A percentile compares a stretch with the other conserved stretches of the same genome.
Conservation (phyloP, 2,888 invertebrate genomes). For the Apotomis betuletana region DNA sequence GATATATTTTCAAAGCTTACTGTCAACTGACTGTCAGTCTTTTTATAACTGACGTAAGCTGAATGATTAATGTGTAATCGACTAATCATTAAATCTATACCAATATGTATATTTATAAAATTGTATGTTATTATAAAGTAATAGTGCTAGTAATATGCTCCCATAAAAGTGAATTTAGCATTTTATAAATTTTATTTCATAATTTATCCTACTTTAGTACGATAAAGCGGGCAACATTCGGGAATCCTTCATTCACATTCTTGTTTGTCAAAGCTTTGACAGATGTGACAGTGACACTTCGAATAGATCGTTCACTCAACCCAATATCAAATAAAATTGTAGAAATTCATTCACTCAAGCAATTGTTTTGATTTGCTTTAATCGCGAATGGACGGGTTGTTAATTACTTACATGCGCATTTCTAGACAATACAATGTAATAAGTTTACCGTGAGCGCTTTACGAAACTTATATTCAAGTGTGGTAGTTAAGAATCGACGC, state of each 20-base stretch:
- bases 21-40: too few relatives aligned
- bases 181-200: too few relatives aligned
- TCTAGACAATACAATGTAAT: slow-evolving; percentile 28
- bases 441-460: slow-evolving; percentile 16
- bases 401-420: slow-evolving; percentile 29
- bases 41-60: too few relatives aligned
- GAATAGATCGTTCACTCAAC: slow-evolving; percentile 1
- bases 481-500: slow-evolving; percentile 50
- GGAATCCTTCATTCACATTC: background rate
- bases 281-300: slow-evolving; percentile 3
- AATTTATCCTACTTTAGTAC: background rate
- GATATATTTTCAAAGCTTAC: too few relatives aligned
- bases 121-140: too few relatives aligned
- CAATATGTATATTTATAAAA: too few relatives aligned
- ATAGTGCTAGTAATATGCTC: too few relatives aligned
- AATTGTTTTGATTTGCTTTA: slow-evolving; percentile 32
- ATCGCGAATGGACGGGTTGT: slow-evolving; percentile 9
- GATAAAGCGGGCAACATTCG: slow-evolving; percentile 15
- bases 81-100: too few relatives aligned
- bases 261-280: background rate
- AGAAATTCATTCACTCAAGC: slow-evolving; percentile 16
- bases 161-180: too few relatives aligned
- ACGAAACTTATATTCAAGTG: slow-evolving; percentile 34
- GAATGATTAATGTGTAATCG: too few relatives aligned
- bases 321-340: background rate